Base-by-base conservation (phyloP, 2,113 vertebrate genomes). In the Abramis brama region DNA sequence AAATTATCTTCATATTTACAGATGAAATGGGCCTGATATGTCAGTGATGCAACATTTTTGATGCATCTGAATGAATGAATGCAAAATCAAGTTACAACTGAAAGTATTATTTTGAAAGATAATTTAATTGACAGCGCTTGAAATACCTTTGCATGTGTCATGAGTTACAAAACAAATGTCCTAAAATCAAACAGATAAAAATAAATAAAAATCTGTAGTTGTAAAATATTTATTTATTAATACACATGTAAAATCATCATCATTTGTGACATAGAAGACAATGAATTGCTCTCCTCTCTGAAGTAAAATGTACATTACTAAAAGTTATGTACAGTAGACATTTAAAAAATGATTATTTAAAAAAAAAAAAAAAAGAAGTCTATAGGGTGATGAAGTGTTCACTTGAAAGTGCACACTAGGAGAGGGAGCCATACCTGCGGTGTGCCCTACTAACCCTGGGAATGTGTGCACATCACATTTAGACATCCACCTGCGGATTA, bases 181-280 rank as follows among this genome's bases (percentile, higher is more conserved):
- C 68, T 43, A 71, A 43, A 43, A 43, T 71, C 5, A 55, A 77
- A 25, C 50, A 11, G 43, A 52, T 23, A 71, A n/a, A 71, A 71
- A 71, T 23, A 71, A 77, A 52, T 27, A 19, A 71, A 39, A 59
- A 64, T 76, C 66, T 64, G 62, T 82, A 92, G 83, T 85, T 94
- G 94, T 88, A 94, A 94, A 94, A 95, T 91, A 85, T 87, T 93
- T 93, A 93, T 94, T 94, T 93, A 93, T 93, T 87, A 50, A 81
- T 79, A 84, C 57, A 94, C 90, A 90, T 83, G 90, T 92, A 87
- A 93, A 93, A 92, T 89, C 90, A 87, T 90, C 90, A 87, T 89
- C 90, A 45, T 87, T 55, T 83, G 87, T 68, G 87, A 86, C 66
- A 85, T 90, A 86, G 91, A 88, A 91, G 84, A 10, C 83, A 85